Conservation (phyloP, 2,113 vertebrate species). For the Vireo altiloquus region DNA sequence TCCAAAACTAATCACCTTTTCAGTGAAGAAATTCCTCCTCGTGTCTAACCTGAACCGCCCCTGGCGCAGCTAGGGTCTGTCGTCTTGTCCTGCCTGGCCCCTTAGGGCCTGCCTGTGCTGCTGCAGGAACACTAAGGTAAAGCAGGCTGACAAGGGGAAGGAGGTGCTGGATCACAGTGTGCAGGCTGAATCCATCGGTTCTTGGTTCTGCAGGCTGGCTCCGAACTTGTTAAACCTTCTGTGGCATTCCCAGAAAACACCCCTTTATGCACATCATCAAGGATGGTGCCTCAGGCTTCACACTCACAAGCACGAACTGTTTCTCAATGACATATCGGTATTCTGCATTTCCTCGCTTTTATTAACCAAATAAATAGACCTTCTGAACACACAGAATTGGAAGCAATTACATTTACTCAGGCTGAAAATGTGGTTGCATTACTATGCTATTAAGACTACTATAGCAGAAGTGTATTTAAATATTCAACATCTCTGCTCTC, state of each 20-base stretch:
- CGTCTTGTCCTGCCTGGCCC: background rate
- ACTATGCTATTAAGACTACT: background rate
- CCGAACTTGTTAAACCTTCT: background rate
- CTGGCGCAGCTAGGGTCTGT: too few species aligned
- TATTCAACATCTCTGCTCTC: background rate
- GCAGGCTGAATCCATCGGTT: accelerated
- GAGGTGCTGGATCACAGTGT: accelerated
- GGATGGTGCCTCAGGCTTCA: background rate
- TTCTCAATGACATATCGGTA: background rate
- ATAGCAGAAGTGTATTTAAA: background rate
- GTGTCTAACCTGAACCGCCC: background rate
- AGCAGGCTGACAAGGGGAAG: background rate
- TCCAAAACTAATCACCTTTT: background rate
- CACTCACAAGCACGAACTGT: too few species aligned
- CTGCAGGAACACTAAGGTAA: background rate
- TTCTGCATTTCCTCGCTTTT: background rate
- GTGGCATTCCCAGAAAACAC: too few species aligned
- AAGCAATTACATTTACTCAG: background rate
- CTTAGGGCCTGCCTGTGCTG: accelerated
- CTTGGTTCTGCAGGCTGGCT: accelerated
- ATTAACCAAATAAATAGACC: background rate
- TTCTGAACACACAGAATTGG: background rate
- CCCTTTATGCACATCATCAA: accelerated
- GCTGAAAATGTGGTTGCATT: background rate
- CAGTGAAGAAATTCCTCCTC: background rate